Percentiles rank a stretch among this genome's conserved stretches.
Conservation (phyloP, 2,888 invertebrate genomes). For the Ophioninae sp. region DNA sequence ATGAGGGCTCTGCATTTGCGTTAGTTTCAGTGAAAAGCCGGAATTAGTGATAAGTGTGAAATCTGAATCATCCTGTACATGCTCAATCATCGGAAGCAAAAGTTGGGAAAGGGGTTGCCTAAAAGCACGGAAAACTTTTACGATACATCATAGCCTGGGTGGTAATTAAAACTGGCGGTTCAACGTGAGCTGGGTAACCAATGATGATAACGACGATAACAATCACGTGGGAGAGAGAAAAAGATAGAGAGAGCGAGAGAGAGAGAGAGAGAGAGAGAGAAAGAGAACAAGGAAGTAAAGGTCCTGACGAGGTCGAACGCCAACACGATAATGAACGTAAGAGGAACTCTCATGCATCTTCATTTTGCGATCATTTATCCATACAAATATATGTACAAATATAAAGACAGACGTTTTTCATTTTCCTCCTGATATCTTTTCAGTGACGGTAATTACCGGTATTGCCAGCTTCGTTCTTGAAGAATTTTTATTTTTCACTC, state of each 20-base stretch:
- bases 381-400: constrained; percentile 6
- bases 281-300: constrained; percentile 28
- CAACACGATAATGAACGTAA: constrained; percentile 64
- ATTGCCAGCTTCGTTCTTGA: not conserved
- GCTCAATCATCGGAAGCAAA: constrained; percentile 37
- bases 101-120: constrained; percentile 49
- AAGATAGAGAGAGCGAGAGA: constrained; percentile 24
- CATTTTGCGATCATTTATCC: constrained; percentile 25
- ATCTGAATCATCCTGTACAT: constrained; percentile 20
- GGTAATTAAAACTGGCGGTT: constrained; percentile 72
- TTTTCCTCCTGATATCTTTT: not conserved
- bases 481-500: not conserved
- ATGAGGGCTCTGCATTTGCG: not conserved
- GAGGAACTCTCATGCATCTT: constrained; percentile 50
- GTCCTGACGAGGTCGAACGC: constrained; percentile 57
- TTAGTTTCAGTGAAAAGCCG: not conserved
- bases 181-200: constrained; percentile 68
- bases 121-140: constrained; percentile 68
- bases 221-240: constrained; percentile 52
- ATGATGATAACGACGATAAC: constrained; percentile 67
- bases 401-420: not conserved
- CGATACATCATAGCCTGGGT: constrained; percentile 69
- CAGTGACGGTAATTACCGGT: not conserved
- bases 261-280: constrained; percentile 31
- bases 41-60: not conserved